A percentile compares a stretch with the other conserved stretches of the same genome.
Evolutionary conservation across 2,888 invertebrate species (phyloP).

Genomic region (Halictus ligatus): DNA sequence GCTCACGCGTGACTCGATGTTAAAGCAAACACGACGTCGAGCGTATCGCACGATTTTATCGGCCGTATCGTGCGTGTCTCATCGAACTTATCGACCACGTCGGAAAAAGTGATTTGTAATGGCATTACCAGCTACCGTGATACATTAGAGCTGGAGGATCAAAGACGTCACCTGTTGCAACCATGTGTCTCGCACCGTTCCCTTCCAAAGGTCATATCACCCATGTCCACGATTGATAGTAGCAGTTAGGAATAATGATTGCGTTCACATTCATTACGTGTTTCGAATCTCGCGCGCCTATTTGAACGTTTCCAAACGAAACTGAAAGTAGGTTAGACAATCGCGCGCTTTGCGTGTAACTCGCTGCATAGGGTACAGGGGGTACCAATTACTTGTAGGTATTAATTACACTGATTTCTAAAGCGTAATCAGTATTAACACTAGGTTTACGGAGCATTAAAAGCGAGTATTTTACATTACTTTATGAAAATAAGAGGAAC

Average conservation of each 20-base stretch:
- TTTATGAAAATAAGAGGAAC: too few relatives aligned
- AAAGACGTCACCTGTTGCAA: background rate
- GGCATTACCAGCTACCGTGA: background rate
- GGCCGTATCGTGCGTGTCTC: background rate
- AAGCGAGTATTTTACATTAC: too few relatives aligned
- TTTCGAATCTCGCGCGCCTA: slow-evolving; percentile 32
- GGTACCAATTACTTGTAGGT: too few relatives aligned
- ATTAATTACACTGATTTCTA: too few relatives aligned
- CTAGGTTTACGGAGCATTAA: too few relatives aligned
- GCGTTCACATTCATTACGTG: background rate
- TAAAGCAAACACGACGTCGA: background rate
- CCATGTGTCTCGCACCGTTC: background rate
- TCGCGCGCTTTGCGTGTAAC: background rate
- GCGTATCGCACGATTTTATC: slow-evolving; percentile 13
- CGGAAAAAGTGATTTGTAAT: background rate
- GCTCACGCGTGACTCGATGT: background rate
- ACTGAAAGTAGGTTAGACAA: background rate
- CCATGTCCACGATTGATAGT: background rate
- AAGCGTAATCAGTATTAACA: too few relatives aligned
- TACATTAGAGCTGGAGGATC: background rate
- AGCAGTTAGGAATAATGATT: background rate
- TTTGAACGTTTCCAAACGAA: background rate
- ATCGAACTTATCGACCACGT: background rate
- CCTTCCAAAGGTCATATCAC: slow-evolving; percentile 1
- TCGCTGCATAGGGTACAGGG: too few relatives aligned